Conservation (phyloP, 2,113 vertebrate genomes). For the Seriola quinqueradiata region DNA sequence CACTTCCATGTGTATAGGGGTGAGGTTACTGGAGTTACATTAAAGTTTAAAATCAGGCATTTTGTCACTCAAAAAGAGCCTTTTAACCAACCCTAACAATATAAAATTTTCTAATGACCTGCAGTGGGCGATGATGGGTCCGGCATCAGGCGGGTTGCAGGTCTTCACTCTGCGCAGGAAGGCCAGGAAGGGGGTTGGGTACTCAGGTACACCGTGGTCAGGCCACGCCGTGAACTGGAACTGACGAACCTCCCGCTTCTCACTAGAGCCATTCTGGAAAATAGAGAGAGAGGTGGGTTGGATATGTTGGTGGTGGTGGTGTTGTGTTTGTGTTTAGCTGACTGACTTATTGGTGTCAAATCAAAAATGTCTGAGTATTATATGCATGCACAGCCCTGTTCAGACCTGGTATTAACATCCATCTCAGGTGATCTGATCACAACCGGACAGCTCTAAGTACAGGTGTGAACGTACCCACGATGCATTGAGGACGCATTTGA, state of each 20-base stretch:
- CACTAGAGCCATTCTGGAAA: constrained; percentile 93
- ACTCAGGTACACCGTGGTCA: constrained; percentile 96
- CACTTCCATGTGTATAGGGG: constrained; percentile 6
- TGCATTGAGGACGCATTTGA: too few species aligned
- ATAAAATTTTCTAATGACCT: constrained; percentile 83
- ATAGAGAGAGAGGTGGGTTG: neutral
- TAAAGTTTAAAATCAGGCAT: constrained; percentile 2
- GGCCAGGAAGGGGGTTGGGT: constrained; percentile 97
- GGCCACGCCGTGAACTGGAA: constrained; percentile 99
- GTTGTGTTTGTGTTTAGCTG: too few species aligned
- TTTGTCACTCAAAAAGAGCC: neutral
- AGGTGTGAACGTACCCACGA: too few species aligned
- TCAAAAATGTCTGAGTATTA: neutral
- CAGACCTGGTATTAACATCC: too few species aligned
- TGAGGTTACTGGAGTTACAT: neutral
- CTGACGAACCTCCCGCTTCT: constrained; percentile 97
- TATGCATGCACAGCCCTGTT: too few species aligned
- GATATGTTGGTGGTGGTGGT: too few species aligned
- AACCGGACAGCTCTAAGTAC: too few species aligned
- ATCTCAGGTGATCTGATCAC: too few species aligned
- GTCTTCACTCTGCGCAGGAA: constrained; percentile 97
- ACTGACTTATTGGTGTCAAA: too few species aligned
- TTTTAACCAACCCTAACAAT: neutral
- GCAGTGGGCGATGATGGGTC: constrained; percentile 97
- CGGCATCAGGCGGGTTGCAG: constrained; percentile 95